Evolutionary conservation across 2,797 vertebrate species (phyloP).

Genomic region (Coregonus sp.): DNA sequence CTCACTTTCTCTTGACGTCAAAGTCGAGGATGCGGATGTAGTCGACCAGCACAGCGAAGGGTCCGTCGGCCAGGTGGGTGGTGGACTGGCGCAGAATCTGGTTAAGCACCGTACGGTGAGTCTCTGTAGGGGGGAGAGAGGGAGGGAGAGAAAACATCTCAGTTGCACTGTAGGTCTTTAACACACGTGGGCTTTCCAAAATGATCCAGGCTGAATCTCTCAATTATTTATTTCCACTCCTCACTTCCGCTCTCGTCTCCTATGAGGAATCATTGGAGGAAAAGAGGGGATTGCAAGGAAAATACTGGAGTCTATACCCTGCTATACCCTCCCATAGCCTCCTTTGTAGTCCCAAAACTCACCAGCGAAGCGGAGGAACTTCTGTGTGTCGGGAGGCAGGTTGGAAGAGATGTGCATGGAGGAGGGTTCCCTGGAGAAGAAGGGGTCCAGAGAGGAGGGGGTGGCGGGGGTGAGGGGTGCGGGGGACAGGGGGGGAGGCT

Average conservation of each 20-base stretch:
- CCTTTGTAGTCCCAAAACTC: slow-evolving; percentile 29
- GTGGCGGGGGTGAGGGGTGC: slow-evolving; percentile 92
- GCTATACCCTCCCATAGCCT: neutral
- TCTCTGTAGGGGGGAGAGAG: slow-evolving; percentile 72
- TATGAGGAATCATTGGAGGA: too few species aligned
- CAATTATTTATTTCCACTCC: neutral
- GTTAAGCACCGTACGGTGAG: slow-evolving; percentile 94
- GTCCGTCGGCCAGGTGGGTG: slow-evolving; percentile 91
- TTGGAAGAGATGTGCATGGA: slow-evolving; percentile 97
- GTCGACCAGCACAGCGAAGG: slow-evolving; percentile 93
- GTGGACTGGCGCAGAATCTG: slow-evolving; percentile 95
- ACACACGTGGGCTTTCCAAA: neutral
- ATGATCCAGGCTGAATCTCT: neutral
- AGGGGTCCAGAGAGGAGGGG: slow-evolving; percentile 91
- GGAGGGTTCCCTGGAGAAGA: slow-evolving; percentile 93
- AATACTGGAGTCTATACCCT: too few species aligned
- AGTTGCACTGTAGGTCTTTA: neutral
- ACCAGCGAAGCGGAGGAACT: slow-evolving; percentile 95
- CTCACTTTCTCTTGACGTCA: slow-evolving; percentile 95
- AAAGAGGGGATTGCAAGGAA: too few species aligned
- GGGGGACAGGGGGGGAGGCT: slow-evolving; percentile 81
- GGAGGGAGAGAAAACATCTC: neutral
- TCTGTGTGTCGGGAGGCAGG: slow-evolving; percentile 93
- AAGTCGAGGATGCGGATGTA: slow-evolving; percentile 96
- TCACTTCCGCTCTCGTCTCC: too few species aligned